Percentiles rank a stretch among this genome's conserved stretches.
phyloP scores from a whole-genome alignment of 2,797 vertebrate genomes.

The Lithobates sylvaticus region DNA sequence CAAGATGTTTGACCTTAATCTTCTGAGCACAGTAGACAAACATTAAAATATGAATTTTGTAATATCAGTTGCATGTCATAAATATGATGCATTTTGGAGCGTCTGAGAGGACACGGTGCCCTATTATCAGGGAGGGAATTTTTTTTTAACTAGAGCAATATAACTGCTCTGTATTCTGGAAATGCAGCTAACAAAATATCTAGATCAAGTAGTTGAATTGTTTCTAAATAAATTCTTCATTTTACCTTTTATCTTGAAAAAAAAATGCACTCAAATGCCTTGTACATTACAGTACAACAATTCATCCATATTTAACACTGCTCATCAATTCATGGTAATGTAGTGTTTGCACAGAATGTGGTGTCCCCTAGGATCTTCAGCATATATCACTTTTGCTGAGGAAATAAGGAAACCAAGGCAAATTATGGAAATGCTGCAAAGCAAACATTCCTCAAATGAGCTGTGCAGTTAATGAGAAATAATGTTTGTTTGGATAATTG shows the following conservation, averaged over 20 bases:
- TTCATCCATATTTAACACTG: constrained; percentile 22
- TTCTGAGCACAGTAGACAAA: too few relatives aligned
- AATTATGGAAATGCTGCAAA: constrained; percentile 57
- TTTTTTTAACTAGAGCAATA: too few relatives aligned
- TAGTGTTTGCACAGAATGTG: constrained; percentile 37
- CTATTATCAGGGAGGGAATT: too few relatives aligned
- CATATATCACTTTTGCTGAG: constrained; percentile 50
- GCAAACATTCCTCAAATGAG: constrained; percentile 56
- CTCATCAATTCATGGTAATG: constrained; percentile 34
- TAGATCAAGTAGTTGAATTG: neutral
- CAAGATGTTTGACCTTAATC: too few relatives aligned
- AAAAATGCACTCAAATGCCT: neutral
- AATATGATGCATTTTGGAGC: too few relatives aligned
- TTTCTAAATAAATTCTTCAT: neutral
- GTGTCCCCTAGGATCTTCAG: constrained; percentile 22
- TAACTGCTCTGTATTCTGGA: too few relatives aligned
- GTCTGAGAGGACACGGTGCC: too few relatives aligned
- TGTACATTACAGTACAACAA: constrained; percentile 13
- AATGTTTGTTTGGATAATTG: constrained; percentile 58
- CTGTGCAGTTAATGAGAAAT: constrained; percentile 55
- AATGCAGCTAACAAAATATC: too few relatives aligned
- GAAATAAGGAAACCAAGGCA: constrained; percentile 38
- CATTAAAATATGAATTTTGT: too few relatives aligned
- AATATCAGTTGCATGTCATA: too few relatives aligned
- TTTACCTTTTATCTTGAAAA: neutral